phyloP scores from a whole-genome alignment of 2,113 vertebrate species.

The Otis tarda region DNA sequence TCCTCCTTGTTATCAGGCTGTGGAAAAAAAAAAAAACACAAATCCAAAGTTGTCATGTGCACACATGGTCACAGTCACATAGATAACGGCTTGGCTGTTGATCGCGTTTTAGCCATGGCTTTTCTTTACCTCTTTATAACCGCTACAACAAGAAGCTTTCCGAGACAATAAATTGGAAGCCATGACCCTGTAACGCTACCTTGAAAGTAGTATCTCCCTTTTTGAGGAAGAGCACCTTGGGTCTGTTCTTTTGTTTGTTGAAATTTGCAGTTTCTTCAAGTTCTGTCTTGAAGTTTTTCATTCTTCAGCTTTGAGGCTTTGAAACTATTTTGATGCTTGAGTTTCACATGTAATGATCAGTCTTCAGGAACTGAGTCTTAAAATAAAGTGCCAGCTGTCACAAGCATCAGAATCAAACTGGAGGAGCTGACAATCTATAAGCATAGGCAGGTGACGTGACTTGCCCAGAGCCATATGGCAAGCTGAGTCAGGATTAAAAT shows the following conservation, averaged over 20 bases:
- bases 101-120: neutral
- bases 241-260: neutral
- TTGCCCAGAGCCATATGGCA: neutral
- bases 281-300: neutral
- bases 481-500: neutral
- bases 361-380: neutral
- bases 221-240: neutral
- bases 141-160: neutral
- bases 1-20: neutral
- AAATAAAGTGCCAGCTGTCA: constrained; percentile 15
- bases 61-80: neutral
- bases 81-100: neutral
- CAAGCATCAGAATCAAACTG: neutral
- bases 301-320: neutral
- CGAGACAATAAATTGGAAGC: neutral
- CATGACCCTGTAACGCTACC: neutral
- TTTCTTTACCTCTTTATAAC: neutral
- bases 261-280: neutral
- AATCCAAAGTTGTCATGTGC: neutral
- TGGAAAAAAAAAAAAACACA: neutral
- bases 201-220: neutral
- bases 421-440: neutral
- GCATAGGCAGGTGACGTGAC: neutral
- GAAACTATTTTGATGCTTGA: neutral
- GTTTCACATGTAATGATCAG: neutral